A percentile compares a stretch with the other conserved stretches of the same genome.
phyloP scores from a whole-genome alignment of 92 coral and sea anemone genomes.

The Palythoa heliodiscus region DNA sequence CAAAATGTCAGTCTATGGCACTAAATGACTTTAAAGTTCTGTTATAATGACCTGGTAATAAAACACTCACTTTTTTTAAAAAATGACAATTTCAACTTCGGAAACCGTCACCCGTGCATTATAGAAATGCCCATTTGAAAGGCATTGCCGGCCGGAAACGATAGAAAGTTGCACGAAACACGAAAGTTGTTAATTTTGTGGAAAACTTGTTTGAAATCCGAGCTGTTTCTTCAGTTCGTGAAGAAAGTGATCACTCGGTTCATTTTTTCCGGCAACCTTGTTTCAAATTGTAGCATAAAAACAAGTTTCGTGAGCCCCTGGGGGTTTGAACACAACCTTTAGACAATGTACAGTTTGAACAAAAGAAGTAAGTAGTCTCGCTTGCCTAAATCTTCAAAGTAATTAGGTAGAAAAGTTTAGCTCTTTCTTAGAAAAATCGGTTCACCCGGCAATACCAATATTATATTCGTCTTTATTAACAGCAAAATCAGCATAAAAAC shows the following conservation, averaged over 20 bases:
- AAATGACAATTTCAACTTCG: neutral
- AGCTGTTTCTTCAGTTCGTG: neutral
- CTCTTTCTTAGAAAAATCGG: neutral
- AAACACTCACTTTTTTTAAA: too few relatives aligned
- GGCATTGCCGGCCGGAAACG: constrained; percentile 1
- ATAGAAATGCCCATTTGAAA: constrained; percentile 24
- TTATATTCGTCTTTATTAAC: neutral
- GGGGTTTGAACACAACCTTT: constrained; percentile 29
- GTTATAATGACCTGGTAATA: neutral
- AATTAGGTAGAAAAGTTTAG: constrained; percentile 11
- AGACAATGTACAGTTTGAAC: constrained; percentile 22
- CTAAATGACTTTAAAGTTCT: neutral
- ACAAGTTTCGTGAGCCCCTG: constrained; percentile 30
- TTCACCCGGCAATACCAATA: neutral
- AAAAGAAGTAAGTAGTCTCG: constrained; percentile 32
- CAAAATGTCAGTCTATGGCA: neutral
- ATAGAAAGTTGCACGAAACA: constrained; percentile 29
- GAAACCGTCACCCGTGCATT: constrained; percentile 12
- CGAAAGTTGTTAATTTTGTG: constrained; percentile 7
- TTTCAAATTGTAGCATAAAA: constrained; percentile 15
- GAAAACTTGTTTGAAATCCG: neutral
- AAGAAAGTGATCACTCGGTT: neutral
- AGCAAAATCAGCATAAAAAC: constrained; percentile 13
- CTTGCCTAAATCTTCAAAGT: constrained; percentile 26
- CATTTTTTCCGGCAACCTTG: neutral